Evolutionary conservation across 2,888 invertebrate species (phyloP).

Genomic region (Pseudeuparius sepicola): DNA sequence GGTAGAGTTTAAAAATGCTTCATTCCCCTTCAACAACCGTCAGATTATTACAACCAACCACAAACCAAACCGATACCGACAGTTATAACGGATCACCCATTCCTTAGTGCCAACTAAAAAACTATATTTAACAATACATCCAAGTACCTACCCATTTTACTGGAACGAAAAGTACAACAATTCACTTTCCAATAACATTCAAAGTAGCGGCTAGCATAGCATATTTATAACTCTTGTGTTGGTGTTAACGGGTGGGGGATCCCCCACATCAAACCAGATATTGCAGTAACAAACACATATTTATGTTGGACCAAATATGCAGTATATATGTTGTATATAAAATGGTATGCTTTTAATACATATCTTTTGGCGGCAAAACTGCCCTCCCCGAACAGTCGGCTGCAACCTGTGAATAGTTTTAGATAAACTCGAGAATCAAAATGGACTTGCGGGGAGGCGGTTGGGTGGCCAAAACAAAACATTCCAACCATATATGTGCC

Average conservation of each 20-base stretch:
- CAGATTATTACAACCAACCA: conserved; percentile 41
- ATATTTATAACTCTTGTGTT: too few relatives aligned
- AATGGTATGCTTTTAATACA: conserved; percentile 37
- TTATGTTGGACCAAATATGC: conserved; percentile 38
- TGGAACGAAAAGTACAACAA: too few relatives aligned
- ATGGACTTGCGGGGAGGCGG: conserved; percentile 22
- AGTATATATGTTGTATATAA: conserved; percentile 35
- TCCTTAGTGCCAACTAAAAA: conserved; percentile 10
- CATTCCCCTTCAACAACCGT: conserved; percentile 40
- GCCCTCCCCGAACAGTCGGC: conserved; percentile 20
- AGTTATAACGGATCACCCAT: conserved; percentile 34
- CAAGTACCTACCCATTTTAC: too few relatives aligned
- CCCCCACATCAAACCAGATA: too few relatives aligned
- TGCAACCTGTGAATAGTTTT: conserved; percentile 23
- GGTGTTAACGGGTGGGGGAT: too few relatives aligned
- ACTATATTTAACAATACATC: too few relatives aligned
- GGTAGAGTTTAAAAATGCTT: conserved; percentile 41
- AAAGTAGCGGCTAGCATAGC: too few relatives aligned
- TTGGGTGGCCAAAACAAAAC: conserved; percentile 36
- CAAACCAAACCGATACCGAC: conserved; percentile 49
- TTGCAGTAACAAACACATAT: conserved; percentile 36
- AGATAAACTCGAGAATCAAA: conserved; percentile 24
- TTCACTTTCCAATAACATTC: too few relatives aligned
- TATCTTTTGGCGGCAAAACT: conserved; percentile 33
- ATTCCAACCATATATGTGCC: conserved; percentile 57